These are phyloP conservation scores for Standfussiana lucernea DNA, from an alignment of 2,888 invertebrate genomes.

Conservation along the genomic window DNA sequence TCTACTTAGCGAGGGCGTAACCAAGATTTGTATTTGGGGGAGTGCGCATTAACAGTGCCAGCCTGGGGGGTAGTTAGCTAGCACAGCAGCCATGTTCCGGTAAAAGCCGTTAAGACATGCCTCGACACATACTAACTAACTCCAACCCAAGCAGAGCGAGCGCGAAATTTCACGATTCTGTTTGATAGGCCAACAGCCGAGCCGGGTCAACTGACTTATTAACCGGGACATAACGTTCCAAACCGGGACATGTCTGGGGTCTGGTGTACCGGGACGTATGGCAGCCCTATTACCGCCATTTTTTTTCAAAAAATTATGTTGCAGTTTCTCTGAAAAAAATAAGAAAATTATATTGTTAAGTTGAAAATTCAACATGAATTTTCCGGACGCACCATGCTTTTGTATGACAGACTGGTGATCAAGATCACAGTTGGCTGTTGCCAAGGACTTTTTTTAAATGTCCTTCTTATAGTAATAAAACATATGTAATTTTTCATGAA, in stretches of 20 bases:
- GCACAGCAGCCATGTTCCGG: not conserved
- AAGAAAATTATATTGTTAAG: not conserved
- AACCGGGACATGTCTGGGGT: not conserved
- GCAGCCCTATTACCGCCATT: not conserved
- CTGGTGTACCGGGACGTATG: not conserved
- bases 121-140: no score
- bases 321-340: not conserved
- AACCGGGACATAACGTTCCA: not conserved
- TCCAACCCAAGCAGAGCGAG: no score
- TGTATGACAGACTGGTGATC: not conserved
- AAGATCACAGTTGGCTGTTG: not conserved
- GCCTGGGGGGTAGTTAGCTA: not conserved
- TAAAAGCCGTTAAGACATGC: no score
- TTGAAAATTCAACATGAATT: not conserved
- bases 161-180: not conserved
- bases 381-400: not conserved
- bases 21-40: not conserved
- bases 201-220: not conserved
- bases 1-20: not conserved
- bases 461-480: not conserved
- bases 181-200: not conserved
- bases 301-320: not conserved
- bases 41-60: no score
- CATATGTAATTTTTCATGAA: not conserved
- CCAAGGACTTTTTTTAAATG: not conserved